Conservation (phyloP, 2,797 vertebrate genomes). For the Diceros bicornis region DNA sequence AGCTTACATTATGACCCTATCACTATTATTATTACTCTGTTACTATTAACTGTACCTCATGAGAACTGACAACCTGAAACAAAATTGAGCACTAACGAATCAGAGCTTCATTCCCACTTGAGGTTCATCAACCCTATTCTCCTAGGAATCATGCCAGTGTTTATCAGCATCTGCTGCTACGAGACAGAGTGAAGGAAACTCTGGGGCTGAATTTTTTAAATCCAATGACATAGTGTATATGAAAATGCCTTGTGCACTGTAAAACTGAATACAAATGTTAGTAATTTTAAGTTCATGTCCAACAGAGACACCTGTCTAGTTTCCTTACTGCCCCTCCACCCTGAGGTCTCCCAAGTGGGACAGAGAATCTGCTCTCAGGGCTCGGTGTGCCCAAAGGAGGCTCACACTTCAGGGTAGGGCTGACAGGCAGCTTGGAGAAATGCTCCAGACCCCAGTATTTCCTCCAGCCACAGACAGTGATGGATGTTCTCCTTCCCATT, state of each 20-base stretch:
- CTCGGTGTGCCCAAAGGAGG: not conserved
- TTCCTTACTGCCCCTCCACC: not conserved
- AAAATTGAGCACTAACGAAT: not conserved
- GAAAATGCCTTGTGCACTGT: not conserved
- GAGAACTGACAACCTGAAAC: not conserved
- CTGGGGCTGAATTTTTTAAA: not conserved
- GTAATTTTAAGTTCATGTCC: not conserved
- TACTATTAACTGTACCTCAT: not conserved
- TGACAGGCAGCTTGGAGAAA: not conserved
- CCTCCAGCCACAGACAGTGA: not conserved
- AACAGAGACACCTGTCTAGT: not conserved
- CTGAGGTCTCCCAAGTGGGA: not conserved
- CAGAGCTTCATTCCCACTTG: not conserved
- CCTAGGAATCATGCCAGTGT: not conserved
- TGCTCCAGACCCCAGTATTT: not conserved
- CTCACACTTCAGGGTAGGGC: accelerated
- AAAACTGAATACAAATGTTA: not conserved
- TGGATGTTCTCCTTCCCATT: not conserved
- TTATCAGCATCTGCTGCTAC: not conserved
- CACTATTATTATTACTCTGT: not conserved
- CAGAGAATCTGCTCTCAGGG: not conserved
- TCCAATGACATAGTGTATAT: not conserved
- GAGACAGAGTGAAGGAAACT: not conserved
- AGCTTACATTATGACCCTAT: not conserved
- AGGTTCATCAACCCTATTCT: not conserved